Conservation (phyloP, 1,140 invertebrate genomes). For the Prorops nasuta region DNA sequence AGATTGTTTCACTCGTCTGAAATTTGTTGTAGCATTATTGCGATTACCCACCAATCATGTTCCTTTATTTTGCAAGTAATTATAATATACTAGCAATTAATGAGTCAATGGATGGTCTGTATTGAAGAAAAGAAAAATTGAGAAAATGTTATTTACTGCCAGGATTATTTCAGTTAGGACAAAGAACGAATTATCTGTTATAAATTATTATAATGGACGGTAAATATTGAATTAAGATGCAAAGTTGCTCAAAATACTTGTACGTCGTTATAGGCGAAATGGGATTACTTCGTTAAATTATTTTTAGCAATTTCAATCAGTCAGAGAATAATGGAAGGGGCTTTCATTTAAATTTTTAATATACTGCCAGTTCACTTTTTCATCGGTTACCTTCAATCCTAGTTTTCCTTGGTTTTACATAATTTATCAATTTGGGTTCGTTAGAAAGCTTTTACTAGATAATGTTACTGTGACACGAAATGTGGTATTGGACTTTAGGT, state of each 20-base stretch:
- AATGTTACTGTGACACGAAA: not conserved
- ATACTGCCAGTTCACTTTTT: not conserved
- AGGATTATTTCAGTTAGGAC: constrained; percentile 13
- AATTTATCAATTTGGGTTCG: no score
- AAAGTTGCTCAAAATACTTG: constrained; percentile 27
- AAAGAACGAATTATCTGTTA: constrained; percentile 9
- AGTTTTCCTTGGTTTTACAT: no score
- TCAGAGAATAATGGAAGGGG: constrained; percentile 9
- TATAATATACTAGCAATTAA: not conserved
- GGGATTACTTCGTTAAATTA: not conserved
- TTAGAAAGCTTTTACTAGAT: not conserved
- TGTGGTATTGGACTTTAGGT: not conserved
- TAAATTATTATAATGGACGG: constrained; percentile 22
- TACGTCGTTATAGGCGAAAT: constrained; percentile 15
- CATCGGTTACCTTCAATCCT: no score
- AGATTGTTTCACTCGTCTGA: no score
- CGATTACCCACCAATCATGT: no score
- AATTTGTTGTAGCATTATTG: no score
- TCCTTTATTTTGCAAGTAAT: not conserved
- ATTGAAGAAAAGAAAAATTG: no score
- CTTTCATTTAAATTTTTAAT: constrained; percentile 9
- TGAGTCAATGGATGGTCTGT: not conserved
- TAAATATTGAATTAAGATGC: constrained; percentile 15
- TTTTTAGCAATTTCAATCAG: constrained; percentile 9
- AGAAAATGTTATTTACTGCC: constrained; percentile 25